These are phyloP conservation scores for Trematomus bernacchii DNA, from an alignment of 2,797 vertebrate genomes.

Conservation along the genomic window DNA sequence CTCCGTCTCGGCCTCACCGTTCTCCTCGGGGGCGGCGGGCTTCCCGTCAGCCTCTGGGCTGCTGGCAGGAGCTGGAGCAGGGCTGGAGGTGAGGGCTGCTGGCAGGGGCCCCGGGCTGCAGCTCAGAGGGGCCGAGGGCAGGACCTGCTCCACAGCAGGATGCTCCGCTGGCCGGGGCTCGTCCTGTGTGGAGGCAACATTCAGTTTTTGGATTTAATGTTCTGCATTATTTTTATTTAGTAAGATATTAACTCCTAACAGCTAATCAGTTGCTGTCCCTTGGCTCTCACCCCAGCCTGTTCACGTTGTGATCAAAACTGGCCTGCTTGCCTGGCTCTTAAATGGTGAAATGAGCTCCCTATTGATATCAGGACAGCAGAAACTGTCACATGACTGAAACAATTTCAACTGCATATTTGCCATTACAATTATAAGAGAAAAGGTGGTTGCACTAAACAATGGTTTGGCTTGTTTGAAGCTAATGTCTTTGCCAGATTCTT, in stretches of 20 bases:
- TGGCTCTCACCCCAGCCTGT: neutral
- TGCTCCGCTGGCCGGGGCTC: conserved; percentile 84
- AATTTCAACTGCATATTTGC: too few species aligned
- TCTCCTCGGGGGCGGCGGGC: conserved; percentile 87
- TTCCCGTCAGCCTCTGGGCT: conserved; percentile 76
- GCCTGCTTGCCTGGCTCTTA: too few species aligned
- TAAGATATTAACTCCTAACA: neutral
- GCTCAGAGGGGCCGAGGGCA: conserved; percentile 62
- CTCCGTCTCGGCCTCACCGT: conserved; percentile 88
- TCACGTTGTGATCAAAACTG: too few species aligned
- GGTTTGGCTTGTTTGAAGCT: too few species aligned
- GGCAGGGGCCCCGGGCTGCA: conserved; percentile 72
- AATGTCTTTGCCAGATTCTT: too few species aligned
- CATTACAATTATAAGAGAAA: too few species aligned
- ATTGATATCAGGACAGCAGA: too few species aligned
- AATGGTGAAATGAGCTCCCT: too few species aligned
- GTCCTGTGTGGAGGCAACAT: conserved; percentile 62
- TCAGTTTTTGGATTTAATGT: neutral
- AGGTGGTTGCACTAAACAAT: too few species aligned
- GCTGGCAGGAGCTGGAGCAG: conserved; percentile 42
- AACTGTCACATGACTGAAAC: too few species aligned
- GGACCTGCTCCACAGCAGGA: conserved; percentile 81
- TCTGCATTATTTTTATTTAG: neutral
- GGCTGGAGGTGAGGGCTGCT: conserved; percentile 51
- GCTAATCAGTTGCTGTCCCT: neutral